Conservation (phyloP, 2,888 invertebrate species). For the Xestia sexstrigata region DNA sequence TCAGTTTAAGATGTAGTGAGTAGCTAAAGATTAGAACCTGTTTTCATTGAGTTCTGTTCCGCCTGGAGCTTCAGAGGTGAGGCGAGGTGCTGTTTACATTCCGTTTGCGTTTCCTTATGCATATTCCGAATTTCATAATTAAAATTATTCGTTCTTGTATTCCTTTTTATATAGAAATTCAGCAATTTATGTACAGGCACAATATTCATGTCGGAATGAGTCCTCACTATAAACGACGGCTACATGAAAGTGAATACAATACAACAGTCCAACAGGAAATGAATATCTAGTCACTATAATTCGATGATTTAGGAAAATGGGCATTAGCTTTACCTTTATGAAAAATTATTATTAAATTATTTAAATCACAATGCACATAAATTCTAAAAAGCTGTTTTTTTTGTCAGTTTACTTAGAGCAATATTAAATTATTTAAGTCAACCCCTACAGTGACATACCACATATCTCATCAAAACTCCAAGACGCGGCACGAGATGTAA, state of each 20-base stretch:
- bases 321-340: not conserved
- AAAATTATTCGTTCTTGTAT: not conserved
- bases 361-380: not conserved
- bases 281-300: not conserved
- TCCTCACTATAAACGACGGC: not conserved
- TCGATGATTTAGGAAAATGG: not conserved
- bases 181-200: not conserved
- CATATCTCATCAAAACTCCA: constrained; percentile 13
- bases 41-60: constrained; percentile 26
- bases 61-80: constrained; percentile 14
- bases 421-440: constrained; percentile 39
- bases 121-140: not conserved
- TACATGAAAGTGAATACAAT: not conserved
- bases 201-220: not conserved
- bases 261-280: not conserved
- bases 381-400: not conserved
- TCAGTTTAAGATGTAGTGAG: constrained; percentile 1
- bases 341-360: not conserved
- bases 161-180: not conserved
- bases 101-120: not conserved
- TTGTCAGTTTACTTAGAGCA: not conserved
- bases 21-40: constrained; percentile 33
- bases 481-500: constrained; percentile 28
- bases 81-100: constrained; percentile 17
- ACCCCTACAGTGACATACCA: not conserved